Percentiles rank a stretch among this genome's conserved stretches.
These are phyloP conservation scores for Prunella himalayana DNA, from an alignment of 2,113 vertebrate genomes.

Conservation along the genomic window DNA sequence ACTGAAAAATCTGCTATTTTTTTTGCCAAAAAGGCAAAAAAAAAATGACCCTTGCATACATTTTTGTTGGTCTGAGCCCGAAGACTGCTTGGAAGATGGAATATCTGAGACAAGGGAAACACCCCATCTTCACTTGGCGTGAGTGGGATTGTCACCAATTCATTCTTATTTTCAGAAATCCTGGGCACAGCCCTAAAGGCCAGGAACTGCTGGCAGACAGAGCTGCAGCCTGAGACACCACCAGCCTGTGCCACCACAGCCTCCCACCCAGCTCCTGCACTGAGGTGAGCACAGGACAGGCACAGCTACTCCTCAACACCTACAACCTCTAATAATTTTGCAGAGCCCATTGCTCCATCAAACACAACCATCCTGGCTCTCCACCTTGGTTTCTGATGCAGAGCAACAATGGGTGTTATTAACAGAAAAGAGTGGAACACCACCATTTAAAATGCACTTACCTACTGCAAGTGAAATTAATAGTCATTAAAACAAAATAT, in stretches of 20 bases:
- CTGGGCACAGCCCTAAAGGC: not conserved
- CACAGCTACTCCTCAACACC: not conserved
- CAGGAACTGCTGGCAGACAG: rapidly evolving
- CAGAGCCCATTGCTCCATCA: not conserved
- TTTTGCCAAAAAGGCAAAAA: not conserved
- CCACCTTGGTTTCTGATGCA: not conserved
- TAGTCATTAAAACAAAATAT: not conserved
- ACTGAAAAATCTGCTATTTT: not conserved
- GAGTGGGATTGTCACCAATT: not conserved
- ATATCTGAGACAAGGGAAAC: not conserved
- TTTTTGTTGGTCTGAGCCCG: not conserved
- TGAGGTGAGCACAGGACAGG: not conserved
- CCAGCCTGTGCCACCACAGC: rapidly evolving
- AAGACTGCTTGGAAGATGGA: not conserved
- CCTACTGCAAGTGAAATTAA: not conserved
- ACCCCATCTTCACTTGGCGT: rapidly evolving
- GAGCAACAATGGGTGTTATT: not conserved
- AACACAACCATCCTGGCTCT: not conserved
- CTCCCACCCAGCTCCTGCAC: not conserved
- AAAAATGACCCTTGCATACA: not conserved
- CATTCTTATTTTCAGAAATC: not conserved
- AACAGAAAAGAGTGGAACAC: not conserved
- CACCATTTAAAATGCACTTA: not conserved
- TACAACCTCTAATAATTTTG: not conserved
- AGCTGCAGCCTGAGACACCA: not conserved